Conservation (phyloP, 2,113 vertebrate species). For the Rhinogobius similis region DNA sequence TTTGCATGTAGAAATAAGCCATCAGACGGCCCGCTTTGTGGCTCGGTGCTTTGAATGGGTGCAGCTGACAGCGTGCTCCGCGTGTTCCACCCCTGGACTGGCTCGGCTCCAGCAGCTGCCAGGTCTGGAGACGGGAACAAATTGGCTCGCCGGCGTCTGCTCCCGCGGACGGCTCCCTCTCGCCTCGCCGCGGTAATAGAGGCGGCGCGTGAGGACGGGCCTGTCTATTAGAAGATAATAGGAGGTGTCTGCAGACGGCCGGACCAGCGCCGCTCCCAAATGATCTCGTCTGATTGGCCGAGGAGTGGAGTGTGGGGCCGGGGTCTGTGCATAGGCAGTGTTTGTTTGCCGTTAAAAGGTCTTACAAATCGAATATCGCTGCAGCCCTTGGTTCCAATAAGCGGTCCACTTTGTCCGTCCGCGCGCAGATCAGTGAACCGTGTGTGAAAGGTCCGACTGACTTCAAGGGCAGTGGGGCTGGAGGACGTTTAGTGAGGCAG, state of each 20-base stretch:
- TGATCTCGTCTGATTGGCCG: not conserved
- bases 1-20: not conserved
- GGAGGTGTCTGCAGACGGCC: slow-evolving; percentile 11
- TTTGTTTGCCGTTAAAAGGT: slow-evolving; percentile 2
- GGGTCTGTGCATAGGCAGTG: not conserved
- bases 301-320: not conserved
- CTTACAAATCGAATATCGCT: slow-evolving; percentile 4
- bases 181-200: slow-evolving; percentile 26
- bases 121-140: slow-evolving; percentile 26
- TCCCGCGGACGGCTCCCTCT: not conserved
- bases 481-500: too few species aligned
- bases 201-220: not conserved
- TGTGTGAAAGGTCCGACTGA: not conserved
- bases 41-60: not conserved
- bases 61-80: not conserved
- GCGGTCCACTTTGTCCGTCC: not conserved
- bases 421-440: not conserved
- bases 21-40: not conserved
- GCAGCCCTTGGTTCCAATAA: not conserved
- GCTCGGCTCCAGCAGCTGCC: slow-evolving; percentile 21
- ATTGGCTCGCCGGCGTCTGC: slow-evolving; percentile 4
- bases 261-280: slow-evolving; percentile 9
- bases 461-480: not conserved
- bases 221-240: slow-evolving; percentile 37
- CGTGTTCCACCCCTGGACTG: not conserved